These are phyloP conservation scores for Volucella bombylans DNA, from an alignment of 2,888 invertebrate genomes.

Conservation along the genomic window DNA sequence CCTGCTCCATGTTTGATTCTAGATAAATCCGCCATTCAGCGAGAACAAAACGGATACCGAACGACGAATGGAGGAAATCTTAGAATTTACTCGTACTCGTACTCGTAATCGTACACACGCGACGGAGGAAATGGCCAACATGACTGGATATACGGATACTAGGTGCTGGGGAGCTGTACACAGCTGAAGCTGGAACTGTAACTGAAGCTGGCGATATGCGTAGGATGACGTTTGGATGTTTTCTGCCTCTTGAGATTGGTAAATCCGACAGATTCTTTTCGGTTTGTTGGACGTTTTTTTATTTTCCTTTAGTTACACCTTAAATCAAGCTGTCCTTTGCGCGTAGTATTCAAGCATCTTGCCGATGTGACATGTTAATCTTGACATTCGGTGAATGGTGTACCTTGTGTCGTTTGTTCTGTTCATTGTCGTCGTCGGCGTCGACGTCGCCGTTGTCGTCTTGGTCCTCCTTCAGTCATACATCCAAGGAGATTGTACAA, in stretches of 20 bases:
- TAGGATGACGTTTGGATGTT: constrained; percentile 68
- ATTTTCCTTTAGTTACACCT: constrained; percentile 61
- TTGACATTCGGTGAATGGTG: constrained; percentile 70
- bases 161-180: no score
- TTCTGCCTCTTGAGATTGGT: constrained; percentile 31
- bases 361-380: constrained; percentile 74
- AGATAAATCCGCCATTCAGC: constrained; percentile 54
- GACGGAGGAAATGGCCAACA: constrained; percentile 14
- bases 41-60: constrained; percentile 30
- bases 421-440: constrained; percentile 21
- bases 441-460: constrained; percentile 41
- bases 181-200: neutral
- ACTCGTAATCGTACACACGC: constrained; percentile 13
- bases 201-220: constrained; percentile 45
- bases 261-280: constrained; percentile 56
- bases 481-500: neutral
- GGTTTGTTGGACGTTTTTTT: constrained; percentile 12
- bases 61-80: constrained; percentile 12
- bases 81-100: neutral
- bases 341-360: constrained; percentile 63
- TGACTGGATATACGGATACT: neutral
- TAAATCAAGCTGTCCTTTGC: constrained; percentile 65
- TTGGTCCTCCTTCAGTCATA: no score
- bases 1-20: constrained; percentile 54
- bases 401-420: constrained; percentile 25